Percentiles rank a stretch among this genome's conserved stretches.
These are phyloP conservation scores for Venustaconcha ellipsiformis DNA, from an alignment of 1,140 invertebrate species.

Conservation along the genomic window DNA sequence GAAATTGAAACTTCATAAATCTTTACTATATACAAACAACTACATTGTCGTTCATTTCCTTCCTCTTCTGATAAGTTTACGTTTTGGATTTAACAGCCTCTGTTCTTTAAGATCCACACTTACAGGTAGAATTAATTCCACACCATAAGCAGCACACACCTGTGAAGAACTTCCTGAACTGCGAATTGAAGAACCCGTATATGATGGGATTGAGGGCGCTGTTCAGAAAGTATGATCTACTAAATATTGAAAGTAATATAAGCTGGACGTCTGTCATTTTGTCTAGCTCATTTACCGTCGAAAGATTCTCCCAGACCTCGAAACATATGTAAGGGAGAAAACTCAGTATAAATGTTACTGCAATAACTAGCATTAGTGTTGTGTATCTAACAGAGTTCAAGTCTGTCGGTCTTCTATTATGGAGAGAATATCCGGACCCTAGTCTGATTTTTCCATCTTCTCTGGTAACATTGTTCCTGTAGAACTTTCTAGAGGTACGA, in stretches of 20 bases:
- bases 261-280: conserved; percentile 20
- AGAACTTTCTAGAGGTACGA: not conserved
- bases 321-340: conserved; percentile 23
- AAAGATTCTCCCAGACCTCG: conserved; percentile 2
- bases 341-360: conserved; percentile 24
- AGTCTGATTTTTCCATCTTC: not conserved
- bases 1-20: too few species aligned
- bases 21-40: too few species aligned
- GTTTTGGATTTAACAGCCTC: too few species aligned
- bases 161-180: conserved; percentile 27
- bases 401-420: conserved; percentile 25
- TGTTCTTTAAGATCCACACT: too few species aligned
- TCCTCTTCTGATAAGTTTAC: too few species aligned
- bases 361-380: conserved; percentile 23
- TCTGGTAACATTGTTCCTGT: not conserved
- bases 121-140: too few species aligned
- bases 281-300: conserved; percentile 1
- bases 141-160: conserved; percentile 3
- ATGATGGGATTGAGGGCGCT: conserved; percentile 40
- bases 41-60: too few species aligned
- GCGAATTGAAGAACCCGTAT: conserved; percentile 46
- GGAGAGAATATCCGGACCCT: not conserved
- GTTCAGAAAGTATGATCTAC: conserved; percentile 41
- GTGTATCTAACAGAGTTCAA: conserved; percentile 18
- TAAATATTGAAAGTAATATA: conserved; percentile 38